phyloP scores from a whole-genome alignment of 1,140 invertebrate species.

The Nymphalis io region DNA sequence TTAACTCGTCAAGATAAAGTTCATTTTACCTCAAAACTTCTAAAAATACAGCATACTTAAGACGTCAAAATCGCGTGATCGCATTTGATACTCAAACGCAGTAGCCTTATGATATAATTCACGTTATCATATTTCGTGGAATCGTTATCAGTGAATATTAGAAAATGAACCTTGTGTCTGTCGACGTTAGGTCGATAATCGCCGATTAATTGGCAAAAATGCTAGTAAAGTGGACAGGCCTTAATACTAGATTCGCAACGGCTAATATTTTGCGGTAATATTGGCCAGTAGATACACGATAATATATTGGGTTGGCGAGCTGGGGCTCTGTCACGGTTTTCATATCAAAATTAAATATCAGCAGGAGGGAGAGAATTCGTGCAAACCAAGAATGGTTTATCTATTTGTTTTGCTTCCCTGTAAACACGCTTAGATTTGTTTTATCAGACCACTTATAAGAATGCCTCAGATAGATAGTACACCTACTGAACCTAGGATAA shows the following conservation, averaged over 20 bases:
- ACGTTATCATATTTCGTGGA: slow-evolving; percentile 33
- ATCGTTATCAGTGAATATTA: background rate
- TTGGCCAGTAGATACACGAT: slow-evolving; percentile 70
- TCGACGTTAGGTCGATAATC: slow-evolving; percentile 36
- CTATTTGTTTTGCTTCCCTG: slow-evolving; percentile 36
- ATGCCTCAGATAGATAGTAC: background rate
- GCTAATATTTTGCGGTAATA: slow-evolving; percentile 76
- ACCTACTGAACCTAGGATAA: background rate
- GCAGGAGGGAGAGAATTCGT: slow-evolving; percentile 50
- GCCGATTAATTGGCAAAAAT: slow-evolving; percentile 8
- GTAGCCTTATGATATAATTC: slow-evolving; percentile 52
- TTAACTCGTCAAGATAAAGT: slow-evolving; percentile 12
- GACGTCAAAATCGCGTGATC: slow-evolving; percentile 38
- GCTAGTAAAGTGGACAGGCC: slow-evolving; percentile 53
- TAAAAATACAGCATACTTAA: slow-evolving; percentile 32
- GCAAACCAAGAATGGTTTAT: slow-evolving; percentile 43
- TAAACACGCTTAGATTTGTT: slow-evolving; percentile 33
- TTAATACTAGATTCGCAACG: slow-evolving; percentile 69
- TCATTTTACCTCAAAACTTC: background rate
- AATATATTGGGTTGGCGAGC: slow-evolving; percentile 64
- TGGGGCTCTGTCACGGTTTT: slow-evolving; percentile 62
- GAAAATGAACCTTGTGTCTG: slow-evolving; percentile 28
- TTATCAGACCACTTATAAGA: slow-evolving; percentile 17
- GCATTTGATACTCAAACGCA: slow-evolving; percentile 52
- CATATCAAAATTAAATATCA: slow-evolving; percentile 78